These are phyloP conservation scores for Polyommatus iphigenia DNA, from an alignment of 2,888 invertebrate genomes.

Conservation along the genomic window DNA sequence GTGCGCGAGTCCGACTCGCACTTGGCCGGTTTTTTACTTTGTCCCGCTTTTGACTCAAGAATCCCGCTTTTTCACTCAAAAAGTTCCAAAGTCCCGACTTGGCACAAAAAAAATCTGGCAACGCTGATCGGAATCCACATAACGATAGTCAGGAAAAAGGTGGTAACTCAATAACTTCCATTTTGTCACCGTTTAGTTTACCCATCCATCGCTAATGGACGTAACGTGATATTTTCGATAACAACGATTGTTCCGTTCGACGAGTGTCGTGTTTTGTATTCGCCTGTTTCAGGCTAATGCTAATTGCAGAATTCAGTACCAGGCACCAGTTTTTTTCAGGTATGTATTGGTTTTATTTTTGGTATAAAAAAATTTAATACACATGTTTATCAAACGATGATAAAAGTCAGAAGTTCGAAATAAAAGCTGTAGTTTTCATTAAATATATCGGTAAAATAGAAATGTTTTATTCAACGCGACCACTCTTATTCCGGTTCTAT, in stretches of 20 bases:
- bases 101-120: too few relatives aligned
- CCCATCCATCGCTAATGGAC: conserved; percentile 15
- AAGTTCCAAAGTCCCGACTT: too few relatives aligned
- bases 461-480: background rate
- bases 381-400: background rate
- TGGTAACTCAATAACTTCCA: background rate
- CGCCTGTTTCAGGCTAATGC: background rate
- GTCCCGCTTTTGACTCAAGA: too few relatives aligned
- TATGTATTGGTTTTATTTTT: too few relatives aligned
- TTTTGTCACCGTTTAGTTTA: background rate
- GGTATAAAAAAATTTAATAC: background rate
- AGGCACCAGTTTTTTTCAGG: background rate
- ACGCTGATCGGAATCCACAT: background rate
- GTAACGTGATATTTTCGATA: conserved; percentile 24
- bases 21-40: too few relatives aligned
- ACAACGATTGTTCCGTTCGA: conserved; percentile 17
- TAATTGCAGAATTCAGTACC: background rate
- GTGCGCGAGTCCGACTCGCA: too few relatives aligned
- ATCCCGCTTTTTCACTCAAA: too few relatives aligned
- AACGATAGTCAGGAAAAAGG: background rate
- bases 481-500: background rate
- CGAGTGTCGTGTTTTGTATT: conserved; percentile 10
- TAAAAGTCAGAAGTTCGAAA: background rate
- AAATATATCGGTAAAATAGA: background rate
- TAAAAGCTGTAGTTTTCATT: background rate